Evolutionary conservation across 2,113 vertebrate genomes (phyloP), one percentile per base, ranked within the genome.

Genomic region (Passer montanus): DNA sequence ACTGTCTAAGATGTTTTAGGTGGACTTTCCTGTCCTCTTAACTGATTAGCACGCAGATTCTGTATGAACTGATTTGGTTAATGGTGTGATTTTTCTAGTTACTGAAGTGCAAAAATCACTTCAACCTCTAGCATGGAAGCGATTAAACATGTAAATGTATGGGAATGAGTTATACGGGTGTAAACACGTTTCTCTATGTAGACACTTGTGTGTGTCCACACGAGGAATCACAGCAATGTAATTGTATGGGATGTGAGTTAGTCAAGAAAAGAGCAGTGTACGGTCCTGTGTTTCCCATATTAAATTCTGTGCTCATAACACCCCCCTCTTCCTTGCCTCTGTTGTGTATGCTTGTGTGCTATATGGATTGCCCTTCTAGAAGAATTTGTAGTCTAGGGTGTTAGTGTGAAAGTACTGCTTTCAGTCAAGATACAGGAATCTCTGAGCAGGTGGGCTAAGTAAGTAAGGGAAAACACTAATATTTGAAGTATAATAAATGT

Each of bases 1-100:
- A 88, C 86, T 84, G 72, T 69, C 68, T 94, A 64, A 81, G 82
- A 21, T 90, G 63, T 68, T 86, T 76, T 44, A 95, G 63, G 93
- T 92, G 87, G 93, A 96, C 97, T 95, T 96, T 95, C 95, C 87
- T 59, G 93, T 94, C 83, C 62, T 93, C 84, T 41, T 76, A 93
- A 93, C 76, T 92, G 92, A 88, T 92, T 47, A 91, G 35, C 0
- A 1, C 24, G 28, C 67, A 83, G 53, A 24, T 68, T 96, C 85
- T 96, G 39, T 92, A 72, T 84, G 63, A 81, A 30, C 60, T 92
- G 69, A 84, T 92, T 93, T 96, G 94, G 56, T 84, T 96, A 95
- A 86, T 88, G 44, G 41, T 84, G 76, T 90, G 58, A 96, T 90
- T 93, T 91, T 93, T 77, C 69, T 89, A 74, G 82, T 83, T 80